Conservation (phyloP, 1,140 invertebrate species). For the Drosophila biarmipes region DNA sequence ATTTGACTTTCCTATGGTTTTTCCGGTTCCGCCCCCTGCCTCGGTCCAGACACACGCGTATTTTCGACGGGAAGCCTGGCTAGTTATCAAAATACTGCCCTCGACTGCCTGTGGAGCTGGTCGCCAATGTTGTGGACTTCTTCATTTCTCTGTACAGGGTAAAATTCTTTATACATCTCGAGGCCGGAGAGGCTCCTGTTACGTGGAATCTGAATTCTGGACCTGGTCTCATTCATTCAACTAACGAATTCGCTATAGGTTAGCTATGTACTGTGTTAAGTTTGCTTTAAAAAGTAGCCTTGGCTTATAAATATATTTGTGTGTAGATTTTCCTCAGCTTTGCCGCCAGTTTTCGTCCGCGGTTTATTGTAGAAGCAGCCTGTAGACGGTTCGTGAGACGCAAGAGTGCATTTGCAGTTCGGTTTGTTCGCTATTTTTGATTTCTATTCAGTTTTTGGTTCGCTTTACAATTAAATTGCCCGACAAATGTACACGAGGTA, state of each 20-base stretch:
- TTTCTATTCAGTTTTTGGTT: constrained; percentile 62
- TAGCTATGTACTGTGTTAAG: constrained; percentile 36
- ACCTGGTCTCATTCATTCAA: constrained; percentile 28
- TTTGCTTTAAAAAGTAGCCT: constrained; percentile 32
- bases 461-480: constrained; percentile 52
- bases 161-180: constrained; percentile 62
- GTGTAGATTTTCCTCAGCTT: constrained; percentile 27
- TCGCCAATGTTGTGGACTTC: constrained; percentile 14
- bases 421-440: constrained; percentile 54
- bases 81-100: constrained; percentile 48
- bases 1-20: constrained; percentile 71
- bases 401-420: constrained; percentile 56
- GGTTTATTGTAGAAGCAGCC: constrained; percentile 77
- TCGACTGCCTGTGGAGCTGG: constrained; percentile 12
- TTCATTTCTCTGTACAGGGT: constrained; percentile 66
- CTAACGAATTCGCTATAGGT: constrained; percentile 66
- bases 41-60: constrained; percentile 39
- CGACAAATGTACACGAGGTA: constrained; percentile 32
- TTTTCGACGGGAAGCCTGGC: constrained; percentile 59
- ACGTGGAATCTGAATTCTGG: constrained; percentile 1
- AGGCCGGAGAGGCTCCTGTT: constrained; percentile 7
- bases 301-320: constrained; percentile 56
- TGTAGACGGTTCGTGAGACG: constrained; percentile 75
- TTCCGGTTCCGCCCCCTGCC: constrained; percentile 2
- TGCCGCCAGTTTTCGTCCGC: constrained; percentile 13